Conservation (phyloP, 2,888 invertebrate species). For the Sycophila texana region DNA sequence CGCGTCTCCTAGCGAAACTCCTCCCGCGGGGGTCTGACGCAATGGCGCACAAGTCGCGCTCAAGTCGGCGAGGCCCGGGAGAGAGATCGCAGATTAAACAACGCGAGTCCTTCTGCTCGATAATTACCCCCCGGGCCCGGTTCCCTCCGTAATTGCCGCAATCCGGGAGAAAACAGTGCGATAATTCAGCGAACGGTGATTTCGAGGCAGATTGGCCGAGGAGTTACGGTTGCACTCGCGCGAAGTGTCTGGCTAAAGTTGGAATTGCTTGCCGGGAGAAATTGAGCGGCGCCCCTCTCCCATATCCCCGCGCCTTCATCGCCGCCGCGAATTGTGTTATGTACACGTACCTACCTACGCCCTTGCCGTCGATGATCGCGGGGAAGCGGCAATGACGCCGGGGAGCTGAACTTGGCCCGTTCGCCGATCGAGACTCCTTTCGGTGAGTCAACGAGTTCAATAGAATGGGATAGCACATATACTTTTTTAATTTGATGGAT, state of each 20-base stretch:
- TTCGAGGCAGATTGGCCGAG: slow-evolving; percentile 72
- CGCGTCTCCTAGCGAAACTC: slow-evolving; percentile 26
- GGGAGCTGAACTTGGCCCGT: slow-evolving; percentile 58
- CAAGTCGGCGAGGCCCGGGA: slow-evolving; percentile 53
- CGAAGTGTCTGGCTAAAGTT: slow-evolving; percentile 66
- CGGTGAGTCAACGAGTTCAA: slow-evolving; percentile 19
- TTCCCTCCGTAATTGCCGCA: slow-evolving; percentile 70
- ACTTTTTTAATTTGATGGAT: no score
- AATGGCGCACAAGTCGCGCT: slow-evolving; percentile 63
- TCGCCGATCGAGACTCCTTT: slow-evolving; percentile 50
- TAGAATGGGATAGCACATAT: no score
- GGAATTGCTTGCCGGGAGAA: slow-evolving; percentile 71
- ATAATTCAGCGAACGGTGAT: slow-evolving; percentile 74
- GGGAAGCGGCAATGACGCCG: slow-evolving; percentile 21
- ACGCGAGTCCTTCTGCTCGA: slow-evolving; percentile 71
- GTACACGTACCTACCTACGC: background rate
- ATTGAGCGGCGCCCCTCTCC: slow-evolving; percentile 54
- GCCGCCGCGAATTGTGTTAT: background rate
- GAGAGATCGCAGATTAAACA: slow-evolving; percentile 74
- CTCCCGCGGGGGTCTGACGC: slow-evolving; percentile 64
- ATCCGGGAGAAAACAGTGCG: slow-evolving; percentile 69
- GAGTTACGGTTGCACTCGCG: slow-evolving; percentile 68
- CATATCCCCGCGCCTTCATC: slow-evolving; percentile 33
- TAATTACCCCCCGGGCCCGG: slow-evolving; percentile 70
- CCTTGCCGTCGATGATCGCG: slow-evolving; percentile 21